Evolutionary conservation across 2,888 invertebrate species (phyloP), one percentile per base, ranked within the genome.

Genomic region (Cloeon dipterum): DNA sequence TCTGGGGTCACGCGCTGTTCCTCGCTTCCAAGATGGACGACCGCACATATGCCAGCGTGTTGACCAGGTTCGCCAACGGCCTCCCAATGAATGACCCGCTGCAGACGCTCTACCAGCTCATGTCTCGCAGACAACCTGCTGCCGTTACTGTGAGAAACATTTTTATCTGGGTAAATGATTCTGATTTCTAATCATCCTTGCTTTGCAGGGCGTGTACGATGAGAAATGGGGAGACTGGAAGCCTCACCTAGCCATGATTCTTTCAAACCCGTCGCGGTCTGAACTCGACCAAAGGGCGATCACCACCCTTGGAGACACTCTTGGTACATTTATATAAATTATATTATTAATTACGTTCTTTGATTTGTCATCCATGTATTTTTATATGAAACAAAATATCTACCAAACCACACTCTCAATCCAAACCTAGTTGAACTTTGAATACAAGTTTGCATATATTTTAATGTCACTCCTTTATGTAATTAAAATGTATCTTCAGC

Each of bases 1-100:
- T 89, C 42, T 94, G 94, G 94, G 91, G 88, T 1, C 93, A 94
- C 61, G 93, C 93, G 39, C 63, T 93, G 49, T 79, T 82, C 57
- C 64, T 94, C 52, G 79, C 89, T 37, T 76, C 76, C 43, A 83
- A 83, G 63, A 66, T 81, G 61, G 86, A 81, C 56, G 71, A 76
- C 45, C 70, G 86, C 45, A 74, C 77, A 10, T 78, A 91, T 50
- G 82, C 79, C 2, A 73, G 70, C 46, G 86, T 88, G 10, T 71
- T 81, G 67, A 76, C 81, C 51, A 74, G 89, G 51, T 93, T 91
- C 61, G 75, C 88, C 38, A 77, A 76, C 52, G 74, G 83, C 41
- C 64, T 89, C 53, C 66, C 78, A 11, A 62, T 74, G 51, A 70
- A 73, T 51, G 91, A 91, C 66, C 88, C 93, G 16, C 59, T 93